Conservation (phyloP, 2,888 invertebrate genomes). For the Cosmia pyralina region DNA sequence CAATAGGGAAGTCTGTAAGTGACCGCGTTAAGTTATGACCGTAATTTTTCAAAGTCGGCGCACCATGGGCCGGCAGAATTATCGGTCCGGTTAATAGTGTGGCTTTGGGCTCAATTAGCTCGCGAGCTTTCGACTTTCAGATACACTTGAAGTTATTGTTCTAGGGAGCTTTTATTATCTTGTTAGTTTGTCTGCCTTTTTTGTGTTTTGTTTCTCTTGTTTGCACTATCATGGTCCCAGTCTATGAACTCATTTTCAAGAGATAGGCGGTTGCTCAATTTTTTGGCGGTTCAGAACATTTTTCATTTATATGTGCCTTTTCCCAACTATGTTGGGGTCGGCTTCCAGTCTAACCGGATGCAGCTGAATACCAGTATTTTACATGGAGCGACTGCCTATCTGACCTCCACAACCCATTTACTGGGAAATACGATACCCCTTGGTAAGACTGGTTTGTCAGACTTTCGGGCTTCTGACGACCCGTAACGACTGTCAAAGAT, state of each 20-base stretch:
- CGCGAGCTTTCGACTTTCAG: constrained; percentile 63
- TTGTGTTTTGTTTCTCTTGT: constrained; percentile 3
- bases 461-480: no score
- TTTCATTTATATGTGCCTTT: no score
- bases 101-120: constrained; percentile 86
- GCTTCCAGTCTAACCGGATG: no score
- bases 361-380: no score
- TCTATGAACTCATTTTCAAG: constrained; percentile 21
- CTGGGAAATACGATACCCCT: no score
- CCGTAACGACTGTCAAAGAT: no score
- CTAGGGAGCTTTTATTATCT: constrained; percentile 36
- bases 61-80: constrained; percentile 75
- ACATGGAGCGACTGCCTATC: no score
- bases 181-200: constrained; percentile 21
- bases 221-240: background rate
- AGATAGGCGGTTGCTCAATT: background rate
- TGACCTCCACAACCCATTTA: no score
- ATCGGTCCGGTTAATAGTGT: constrained; percentile 82
- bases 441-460: no score
- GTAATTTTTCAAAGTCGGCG: constrained; percentile 86
- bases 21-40: constrained; percentile 87
- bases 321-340: no score
- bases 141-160: constrained; percentile 58
- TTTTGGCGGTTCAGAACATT: background rate
- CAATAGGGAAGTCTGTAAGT: constrained; percentile 89